Conservation (phyloP, 2,888 invertebrate species). For the Sminthurinus aureus region DNA sequence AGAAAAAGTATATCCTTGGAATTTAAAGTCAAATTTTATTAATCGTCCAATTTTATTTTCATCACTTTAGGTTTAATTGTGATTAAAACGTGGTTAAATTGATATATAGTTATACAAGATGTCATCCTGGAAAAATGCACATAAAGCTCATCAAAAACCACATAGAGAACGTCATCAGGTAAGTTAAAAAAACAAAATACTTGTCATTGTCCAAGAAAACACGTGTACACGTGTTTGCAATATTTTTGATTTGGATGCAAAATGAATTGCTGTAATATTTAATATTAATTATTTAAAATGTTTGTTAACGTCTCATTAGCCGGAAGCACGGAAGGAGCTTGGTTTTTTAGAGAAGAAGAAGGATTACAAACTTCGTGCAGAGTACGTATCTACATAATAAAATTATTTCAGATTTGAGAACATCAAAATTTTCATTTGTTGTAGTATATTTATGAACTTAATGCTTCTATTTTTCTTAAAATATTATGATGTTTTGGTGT, state of each 20-base stretch:
- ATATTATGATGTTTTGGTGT: too few relatives aligned
- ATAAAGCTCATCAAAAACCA: constrained; percentile 82
- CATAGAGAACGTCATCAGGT: constrained; percentile 84
- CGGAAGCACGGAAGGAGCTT: constrained; percentile 76
- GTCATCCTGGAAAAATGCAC: constrained; percentile 91
- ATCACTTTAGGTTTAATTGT: too few relatives aligned
- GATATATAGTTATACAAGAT: too few relatives aligned
- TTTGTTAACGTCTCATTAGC: too few relatives aligned
- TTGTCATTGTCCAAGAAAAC: background rate
- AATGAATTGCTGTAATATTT: too few relatives aligned
- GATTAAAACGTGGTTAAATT: too few relatives aligned
- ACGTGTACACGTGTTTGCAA: background rate
- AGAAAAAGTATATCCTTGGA: too few relatives aligned
- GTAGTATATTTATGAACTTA: background rate
- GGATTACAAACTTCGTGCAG: constrained; percentile 80
- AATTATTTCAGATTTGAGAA: background rate
- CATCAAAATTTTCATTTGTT: background rate
- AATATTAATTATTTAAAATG: too few relatives aligned
- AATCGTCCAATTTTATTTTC: too few relatives aligned
- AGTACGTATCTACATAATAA: constrained; percentile 54
- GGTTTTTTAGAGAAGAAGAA: constrained; percentile 89
- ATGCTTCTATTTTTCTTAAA: too few relatives aligned
- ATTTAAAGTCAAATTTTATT: too few relatives aligned
- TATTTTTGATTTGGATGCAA: background rate
- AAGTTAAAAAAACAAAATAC: constrained; percentile 32